Conservation (phyloP, 2,797 vertebrate species). For the Capromys pilorides region DNA sequence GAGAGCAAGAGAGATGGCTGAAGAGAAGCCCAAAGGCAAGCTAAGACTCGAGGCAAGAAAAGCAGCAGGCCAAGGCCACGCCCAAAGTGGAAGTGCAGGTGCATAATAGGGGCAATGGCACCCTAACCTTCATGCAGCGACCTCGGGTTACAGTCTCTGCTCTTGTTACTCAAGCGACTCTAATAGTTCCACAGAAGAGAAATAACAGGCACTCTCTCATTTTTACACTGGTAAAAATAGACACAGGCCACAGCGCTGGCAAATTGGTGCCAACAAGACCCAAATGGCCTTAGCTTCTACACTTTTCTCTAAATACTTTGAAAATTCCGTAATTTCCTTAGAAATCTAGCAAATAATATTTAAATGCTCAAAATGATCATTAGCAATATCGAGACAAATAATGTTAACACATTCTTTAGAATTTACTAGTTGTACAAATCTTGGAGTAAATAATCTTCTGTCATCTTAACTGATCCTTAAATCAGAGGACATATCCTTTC, state of each 20-base stretch:
- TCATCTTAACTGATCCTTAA: neutral
- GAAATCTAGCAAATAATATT: neutral
- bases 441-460: neutral
- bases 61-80: neutral
- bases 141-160: neutral
- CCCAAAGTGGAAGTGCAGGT: neutral
- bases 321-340: conserved; percentile 23
- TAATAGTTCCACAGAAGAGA: neutral
- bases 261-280: neutral
- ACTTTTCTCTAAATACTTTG: neutral
- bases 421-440: neutral
- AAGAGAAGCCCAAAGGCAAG: neutral
- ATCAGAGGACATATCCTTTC: neutral
- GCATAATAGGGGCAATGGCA: neutral
- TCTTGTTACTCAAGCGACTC: neutral
- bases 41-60: neutral
- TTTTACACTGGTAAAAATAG: neutral
- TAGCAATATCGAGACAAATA: conserved; percentile 10
- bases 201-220: conserved; percentile 50
- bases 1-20: neutral
- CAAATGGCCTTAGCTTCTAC: neutral
- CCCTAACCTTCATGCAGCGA: neutral
- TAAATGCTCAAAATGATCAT: conserved; percentile 5
- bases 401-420: neutral
- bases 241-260: neutral